phyloP scores from a whole-genome alignment of 2,113 vertebrate genomes.

The Sinocyclocheilus rhinocerous region DNA sequence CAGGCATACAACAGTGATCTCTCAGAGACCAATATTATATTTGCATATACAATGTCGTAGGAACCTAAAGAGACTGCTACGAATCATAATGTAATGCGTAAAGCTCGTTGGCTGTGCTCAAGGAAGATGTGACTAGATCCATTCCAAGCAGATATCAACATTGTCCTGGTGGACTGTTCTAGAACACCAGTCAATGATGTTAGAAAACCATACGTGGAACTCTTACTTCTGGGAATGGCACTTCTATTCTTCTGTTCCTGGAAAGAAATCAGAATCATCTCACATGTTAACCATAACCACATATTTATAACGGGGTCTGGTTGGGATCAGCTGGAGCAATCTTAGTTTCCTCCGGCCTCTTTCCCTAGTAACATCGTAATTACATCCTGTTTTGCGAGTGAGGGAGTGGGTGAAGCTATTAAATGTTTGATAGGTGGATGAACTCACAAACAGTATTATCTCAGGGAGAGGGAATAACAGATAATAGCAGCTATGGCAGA shows the following conservation, averaged over 20 bases:
- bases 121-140: slow-evolving; percentile 34
- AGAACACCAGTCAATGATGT: slow-evolving; percentile 1
- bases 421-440: slow-evolving; percentile 39
- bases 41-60: not conserved
- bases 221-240: not conserved
- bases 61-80: not conserved
- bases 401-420: slow-evolving; percentile 34
- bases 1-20: not conserved
- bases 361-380: slow-evolving; percentile 12
- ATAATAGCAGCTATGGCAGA: slow-evolving; percentile 53
- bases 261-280: not conserved
- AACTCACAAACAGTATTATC: slow-evolving; percentile 51
- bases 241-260: not conserved
- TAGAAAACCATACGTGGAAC: not conserved
- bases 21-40: not conserved
- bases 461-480: slow-evolving; percentile 51
- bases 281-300: slow-evolving; percentile 5
- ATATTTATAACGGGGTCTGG: slow-evolving; percentile 1
- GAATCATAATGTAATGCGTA: slow-evolving; percentile 30
- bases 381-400: slow-evolving; percentile 33
- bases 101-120: not conserved
- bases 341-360: not conserved
- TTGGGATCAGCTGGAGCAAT: not conserved
- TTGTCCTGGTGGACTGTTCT: slow-evolving; percentile 16
- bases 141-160: not conserved